These are phyloP conservation scores for Eueremaeus valkanovi DNA, from an alignment of 2,888 invertebrate species.

Conservation along the genomic window DNA sequence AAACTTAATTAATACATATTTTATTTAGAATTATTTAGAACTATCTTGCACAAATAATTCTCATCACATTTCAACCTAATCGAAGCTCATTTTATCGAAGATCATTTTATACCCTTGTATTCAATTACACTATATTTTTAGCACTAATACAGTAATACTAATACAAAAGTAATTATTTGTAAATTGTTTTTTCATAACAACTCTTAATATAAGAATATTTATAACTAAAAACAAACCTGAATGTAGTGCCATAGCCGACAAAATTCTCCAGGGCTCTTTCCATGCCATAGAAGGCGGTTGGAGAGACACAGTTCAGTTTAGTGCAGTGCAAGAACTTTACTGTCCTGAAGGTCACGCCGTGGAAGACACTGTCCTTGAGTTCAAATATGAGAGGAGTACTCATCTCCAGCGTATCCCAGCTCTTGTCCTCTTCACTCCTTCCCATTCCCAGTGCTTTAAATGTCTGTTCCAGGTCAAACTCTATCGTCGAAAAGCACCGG, in stretches of 20 bases:
- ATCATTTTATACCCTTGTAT: too few species aligned
- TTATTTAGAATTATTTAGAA: too few species aligned
- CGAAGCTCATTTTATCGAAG: too few species aligned
- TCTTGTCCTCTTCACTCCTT: not conserved
- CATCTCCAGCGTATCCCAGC: not conserved
- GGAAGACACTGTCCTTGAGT: not conserved
- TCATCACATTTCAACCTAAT: too few species aligned
- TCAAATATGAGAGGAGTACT: not conserved
- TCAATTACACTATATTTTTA: too few species aligned
- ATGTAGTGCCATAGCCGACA: not conserved
- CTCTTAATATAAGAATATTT: too few species aligned
- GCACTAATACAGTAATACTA: too few species aligned
- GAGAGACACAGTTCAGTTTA: not conserved
- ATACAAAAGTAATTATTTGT: too few species aligned
- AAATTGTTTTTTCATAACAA: too few species aligned
- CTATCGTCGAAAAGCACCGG: not conserved
- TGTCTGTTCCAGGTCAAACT: not conserved
- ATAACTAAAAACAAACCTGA: too few species aligned
- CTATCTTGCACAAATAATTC: too few species aligned
- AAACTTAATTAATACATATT: too few species aligned
- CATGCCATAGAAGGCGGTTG: not conserved
- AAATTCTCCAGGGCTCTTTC: not conserved
- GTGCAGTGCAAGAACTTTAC: not conserved
- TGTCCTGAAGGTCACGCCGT: not conserved
- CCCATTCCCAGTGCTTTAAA: not conserved